Base-by-base conservation (phyloP, 2,113 vertebrate genomes). In the Pluvialis apricaria region DNA sequence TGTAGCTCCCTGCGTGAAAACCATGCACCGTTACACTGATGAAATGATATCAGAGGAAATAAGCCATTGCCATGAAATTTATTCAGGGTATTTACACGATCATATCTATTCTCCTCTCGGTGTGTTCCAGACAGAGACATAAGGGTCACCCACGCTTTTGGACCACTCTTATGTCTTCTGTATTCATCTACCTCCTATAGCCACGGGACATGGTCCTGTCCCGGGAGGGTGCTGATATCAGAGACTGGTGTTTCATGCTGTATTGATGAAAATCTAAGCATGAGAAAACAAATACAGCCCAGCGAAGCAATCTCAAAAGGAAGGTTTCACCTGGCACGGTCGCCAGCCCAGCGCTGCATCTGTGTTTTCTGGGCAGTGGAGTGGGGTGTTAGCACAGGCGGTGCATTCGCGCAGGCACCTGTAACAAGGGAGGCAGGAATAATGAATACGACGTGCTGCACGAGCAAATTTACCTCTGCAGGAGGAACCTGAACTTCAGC, bases 161-260 rank as follows among this genome's bases (percentile, higher is more conserved):
- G 79, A 34, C 3, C 14, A 7, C 19, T 58, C 13, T 68, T 34
- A 1, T 2, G 7, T 44, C 49, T 72, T n/a, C 9, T 82, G 42
- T 2, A 2, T 58, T 71, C 2, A 0, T n/a, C 52, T 5, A 34
- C 44, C 47, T 28, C n/a, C 29, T 8, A 2, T 6, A 82, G 25
- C 18, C 36, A 14, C 1, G 14, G 52, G 57, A 65, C 8, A 2
- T 31, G 12, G 25, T 86, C 20, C 76, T 80, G 3, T 34, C 12
- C 75, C 1, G 0, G 0, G 20, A 40, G 54, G 6, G 28, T 86
- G 60, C 45, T 66, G 61, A 1, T 64, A 6, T 18, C 47, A 68
- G 10, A 57, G 18, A 9, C 5, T 15, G 25, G 4, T 22, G 10
- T 55, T 90, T 76, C 38, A 8, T 15, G 26, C 7, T 62, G 42